phyloP scores from a whole-genome alignment of 2,888 invertebrate species.

The Mimumesa dahlbomi region DNA sequence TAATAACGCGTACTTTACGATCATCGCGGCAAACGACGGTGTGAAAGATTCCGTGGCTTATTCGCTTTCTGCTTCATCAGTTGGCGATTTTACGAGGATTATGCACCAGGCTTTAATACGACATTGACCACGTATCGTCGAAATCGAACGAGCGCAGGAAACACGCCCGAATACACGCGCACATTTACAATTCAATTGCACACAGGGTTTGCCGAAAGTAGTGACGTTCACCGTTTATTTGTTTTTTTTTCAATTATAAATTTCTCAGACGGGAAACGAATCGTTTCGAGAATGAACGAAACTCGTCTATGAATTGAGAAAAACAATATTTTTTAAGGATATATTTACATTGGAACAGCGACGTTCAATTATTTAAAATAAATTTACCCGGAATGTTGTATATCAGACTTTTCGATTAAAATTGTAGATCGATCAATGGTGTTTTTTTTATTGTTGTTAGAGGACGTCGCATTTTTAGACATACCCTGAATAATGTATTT shows the following conservation, averaged over 20 bases:
- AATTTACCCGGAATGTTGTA: too few species aligned
- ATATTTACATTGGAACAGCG: too few species aligned
- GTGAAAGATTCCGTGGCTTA: conserved; percentile 4
- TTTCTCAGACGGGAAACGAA: conserved; percentile 2
- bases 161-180: conserved; percentile 11
- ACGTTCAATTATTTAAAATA: too few species aligned
- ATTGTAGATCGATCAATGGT: too few species aligned
- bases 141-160: conserved; percentile 32
- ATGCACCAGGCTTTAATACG: conserved; percentile 12
- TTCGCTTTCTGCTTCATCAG: conserved; percentile 2
- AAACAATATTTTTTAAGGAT: too few species aligned
- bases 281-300: too few species aligned
- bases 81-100: conserved; percentile 35
- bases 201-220: conserved; percentile 14
- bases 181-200: conserved; percentile 40
- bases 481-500: conserved; percentile 9
- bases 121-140: conserved; percentile 34
- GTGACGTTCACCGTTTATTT: neutral
- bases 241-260: conserved; percentile 14
- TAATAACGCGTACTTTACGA: conserved; percentile 29
- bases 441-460: too few species aligned
- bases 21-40: conserved; percentile 3
- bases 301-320: too few species aligned
- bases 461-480: conserved; percentile 1
- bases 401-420: too few species aligned